Percentiles rank a stretch among this genome's conserved stretches.
Conservation (phyloP, 64 coral and sea anemone species). For the Pachyseris speciosa region DNA sequence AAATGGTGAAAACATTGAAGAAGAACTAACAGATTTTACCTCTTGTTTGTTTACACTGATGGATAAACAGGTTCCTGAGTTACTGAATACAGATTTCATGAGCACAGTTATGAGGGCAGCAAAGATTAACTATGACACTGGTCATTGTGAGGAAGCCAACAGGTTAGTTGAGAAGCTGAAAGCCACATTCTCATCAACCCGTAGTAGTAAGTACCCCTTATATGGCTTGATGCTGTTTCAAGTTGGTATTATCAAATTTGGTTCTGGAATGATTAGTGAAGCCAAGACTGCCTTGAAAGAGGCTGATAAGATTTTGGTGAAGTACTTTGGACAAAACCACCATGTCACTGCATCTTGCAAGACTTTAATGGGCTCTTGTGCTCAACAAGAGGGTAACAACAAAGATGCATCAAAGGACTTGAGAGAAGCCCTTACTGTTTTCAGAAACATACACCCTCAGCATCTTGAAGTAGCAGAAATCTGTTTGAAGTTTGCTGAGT, state of each 20-base stretch:
- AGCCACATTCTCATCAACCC: not conserved
- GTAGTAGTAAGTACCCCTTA: not conserved
- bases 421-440: not conserved
- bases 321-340: not conserved
- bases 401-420: not conserved
- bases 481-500: not conserved
- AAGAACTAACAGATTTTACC: not conserved
- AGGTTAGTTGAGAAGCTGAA: not conserved
- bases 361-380: slow-evolving; percentile 3
- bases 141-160: not conserved
- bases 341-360: not conserved
- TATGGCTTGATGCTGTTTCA: slow-evolving; percentile 16
- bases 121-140: not conserved
- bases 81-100: slow-evolving; percentile 6
- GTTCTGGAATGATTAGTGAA: not conserved
- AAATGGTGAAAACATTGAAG: no score
- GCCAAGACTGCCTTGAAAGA: not conserved
- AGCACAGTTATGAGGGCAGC: not conserved
- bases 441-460: not conserved
- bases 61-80: not conserved
- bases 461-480: not conserved
- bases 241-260: not conserved
- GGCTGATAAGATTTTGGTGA: not conserved
- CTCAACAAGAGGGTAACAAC: not conserved
- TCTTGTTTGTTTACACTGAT: not conserved